Conservation (phyloP, 1,140 invertebrate species). For the Holcopasites calliopsidis region DNA sequence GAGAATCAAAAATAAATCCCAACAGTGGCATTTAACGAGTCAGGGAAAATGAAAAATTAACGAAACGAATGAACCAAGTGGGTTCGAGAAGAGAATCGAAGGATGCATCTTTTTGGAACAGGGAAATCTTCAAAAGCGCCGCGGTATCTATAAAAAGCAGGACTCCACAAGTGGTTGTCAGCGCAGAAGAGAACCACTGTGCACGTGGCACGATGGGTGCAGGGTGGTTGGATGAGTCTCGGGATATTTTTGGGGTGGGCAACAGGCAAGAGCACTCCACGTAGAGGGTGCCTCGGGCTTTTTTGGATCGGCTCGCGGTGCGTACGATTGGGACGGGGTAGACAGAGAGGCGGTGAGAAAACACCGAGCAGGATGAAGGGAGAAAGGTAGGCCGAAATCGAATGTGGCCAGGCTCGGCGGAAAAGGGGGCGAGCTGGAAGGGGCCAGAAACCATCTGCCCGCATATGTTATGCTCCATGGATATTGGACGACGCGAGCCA, state of each 20-base stretch:
- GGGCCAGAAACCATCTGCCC: constrained; percentile 72
- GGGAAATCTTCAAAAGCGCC: too few species aligned
- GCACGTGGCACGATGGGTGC: constrained; percentile 55
- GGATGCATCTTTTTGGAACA: too few species aligned
- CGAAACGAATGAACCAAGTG: too few species aligned
- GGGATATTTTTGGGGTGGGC: constrained; percentile 64
- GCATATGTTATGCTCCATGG: constrained; percentile 71
- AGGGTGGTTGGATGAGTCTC: constrained; percentile 64
- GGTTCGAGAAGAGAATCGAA: too few species aligned
- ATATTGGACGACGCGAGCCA: constrained; percentile 59
- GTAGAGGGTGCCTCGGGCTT: constrained; percentile 67
- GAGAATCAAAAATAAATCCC: too few species aligned
- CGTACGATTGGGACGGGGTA: constrained; percentile 43
- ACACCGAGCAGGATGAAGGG: neutral
- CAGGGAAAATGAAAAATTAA: too few species aligned
- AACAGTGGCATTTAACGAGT: too few species aligned
- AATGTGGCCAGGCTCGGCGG: constrained; percentile 31
- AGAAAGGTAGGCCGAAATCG: constrained; percentile 36
- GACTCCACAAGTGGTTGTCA: constrained; percentile 62
- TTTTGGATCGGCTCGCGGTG: constrained; percentile 62
- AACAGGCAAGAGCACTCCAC: constrained; percentile 62
- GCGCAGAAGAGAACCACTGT: constrained; percentile 59
- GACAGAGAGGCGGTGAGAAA: constrained; percentile 12
- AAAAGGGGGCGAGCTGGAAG: constrained; percentile 33
- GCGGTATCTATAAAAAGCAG: constrained; percentile 3